Evolutionary conservation across 1,140 invertebrate species (phyloP).

Genomic region (Homarus americanus): DNA sequence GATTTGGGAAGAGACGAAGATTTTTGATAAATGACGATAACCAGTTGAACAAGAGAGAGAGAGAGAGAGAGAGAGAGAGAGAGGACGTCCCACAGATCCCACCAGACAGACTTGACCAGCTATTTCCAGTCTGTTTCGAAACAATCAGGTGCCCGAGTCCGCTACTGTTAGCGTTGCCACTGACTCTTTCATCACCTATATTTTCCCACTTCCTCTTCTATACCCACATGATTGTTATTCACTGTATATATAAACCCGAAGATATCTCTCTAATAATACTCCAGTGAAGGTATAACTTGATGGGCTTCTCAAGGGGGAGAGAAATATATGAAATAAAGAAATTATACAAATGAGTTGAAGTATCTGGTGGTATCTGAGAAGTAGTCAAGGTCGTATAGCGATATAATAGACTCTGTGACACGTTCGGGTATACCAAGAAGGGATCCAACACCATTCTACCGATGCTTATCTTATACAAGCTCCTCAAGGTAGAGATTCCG

Average conservation of each 20-base stretch:
- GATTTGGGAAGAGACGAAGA: too few relatives aligned
- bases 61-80: background rate
- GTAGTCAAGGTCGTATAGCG: background rate
- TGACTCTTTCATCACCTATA: background rate
- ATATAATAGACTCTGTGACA: background rate
- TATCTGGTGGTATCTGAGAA: background rate
- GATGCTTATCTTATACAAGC: background rate
- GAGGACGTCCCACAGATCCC: background rate
- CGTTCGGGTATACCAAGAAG: background rate
- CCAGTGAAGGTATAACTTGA: too few relatives aligned
- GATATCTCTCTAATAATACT: too few relatives aligned
- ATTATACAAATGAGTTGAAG: background rate
- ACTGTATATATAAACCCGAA: background rate
- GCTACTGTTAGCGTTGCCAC: background rate
- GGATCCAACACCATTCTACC: background rate
- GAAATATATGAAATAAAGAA: too few relatives aligned
- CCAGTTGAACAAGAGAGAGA: background rate
- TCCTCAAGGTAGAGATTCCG: background rate
- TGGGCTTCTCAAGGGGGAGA: too few relatives aligned
- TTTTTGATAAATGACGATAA: too few relatives aligned
- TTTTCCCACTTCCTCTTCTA: background rate
- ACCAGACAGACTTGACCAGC: background rate
- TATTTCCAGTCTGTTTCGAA: slow-evolving; percentile 5
- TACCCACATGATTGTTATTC: too few relatives aligned
- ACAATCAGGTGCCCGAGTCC: background rate